Conservation (phyloP, 1,140 invertebrate genomes). For the Magallana angulata region DNA sequence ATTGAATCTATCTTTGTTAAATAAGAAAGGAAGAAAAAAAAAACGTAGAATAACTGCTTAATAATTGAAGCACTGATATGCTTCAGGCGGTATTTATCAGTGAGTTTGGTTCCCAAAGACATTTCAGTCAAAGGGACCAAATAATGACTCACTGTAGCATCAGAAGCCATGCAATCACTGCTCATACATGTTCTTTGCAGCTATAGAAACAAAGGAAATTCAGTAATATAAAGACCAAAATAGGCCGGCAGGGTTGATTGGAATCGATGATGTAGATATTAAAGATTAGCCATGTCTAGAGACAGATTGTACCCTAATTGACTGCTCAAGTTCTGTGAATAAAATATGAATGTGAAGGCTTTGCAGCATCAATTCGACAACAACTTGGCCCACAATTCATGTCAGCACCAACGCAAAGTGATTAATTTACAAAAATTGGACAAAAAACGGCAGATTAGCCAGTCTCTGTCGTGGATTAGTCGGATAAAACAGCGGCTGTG, state of each 20-base stretch:
- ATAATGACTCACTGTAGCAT: background rate
- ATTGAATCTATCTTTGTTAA: too few species aligned
- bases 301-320: too few species aligned
- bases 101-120: too few species aligned
- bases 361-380: conserved; percentile 9
- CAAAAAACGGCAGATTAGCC: conserved; percentile 57
- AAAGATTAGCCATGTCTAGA: background rate
- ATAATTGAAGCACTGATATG: too few species aligned
- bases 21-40: too few species aligned
- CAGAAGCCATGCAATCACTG: background rate
- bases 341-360: conserved; percentile 4
- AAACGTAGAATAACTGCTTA: too few species aligned
- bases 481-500: conserved; percentile 60
- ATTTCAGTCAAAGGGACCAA: too few species aligned
- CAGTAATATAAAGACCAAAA: background rate
- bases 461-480: conserved; percentile 55
- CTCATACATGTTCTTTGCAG: conserved; percentile 19
- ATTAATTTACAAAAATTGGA: conserved; percentile 53
- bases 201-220: background rate
- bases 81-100: too few species aligned
- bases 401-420: conserved; percentile 48
- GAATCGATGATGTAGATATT: conserved; percentile 5
- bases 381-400: conserved; percentile 6
- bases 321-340: too few species aligned
- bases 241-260: background rate